phyloP scores from a whole-genome alignment of 2,888 invertebrate species.

The Drosophila nigricruria region DNA sequence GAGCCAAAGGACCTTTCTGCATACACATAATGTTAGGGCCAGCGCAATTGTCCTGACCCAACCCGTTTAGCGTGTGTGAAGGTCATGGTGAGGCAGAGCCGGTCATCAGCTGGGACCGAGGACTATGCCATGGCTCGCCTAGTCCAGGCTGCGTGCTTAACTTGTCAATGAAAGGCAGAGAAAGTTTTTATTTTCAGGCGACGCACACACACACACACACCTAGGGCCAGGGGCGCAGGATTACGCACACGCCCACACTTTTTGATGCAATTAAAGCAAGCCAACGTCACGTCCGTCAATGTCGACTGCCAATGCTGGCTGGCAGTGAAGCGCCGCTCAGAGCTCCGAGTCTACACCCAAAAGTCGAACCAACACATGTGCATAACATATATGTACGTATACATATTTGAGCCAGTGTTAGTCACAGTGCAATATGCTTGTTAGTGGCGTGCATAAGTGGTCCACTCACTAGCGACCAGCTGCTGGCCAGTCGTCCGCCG shows the following conservation, averaged over 20 bases:
- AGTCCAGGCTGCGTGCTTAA: conserved; percentile 18
- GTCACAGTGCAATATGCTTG: not conserved
- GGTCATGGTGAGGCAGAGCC: conserved; percentile 6
- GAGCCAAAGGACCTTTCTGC: not conserved
- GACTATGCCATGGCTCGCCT: not conserved
- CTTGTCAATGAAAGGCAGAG: conserved; percentile 16
- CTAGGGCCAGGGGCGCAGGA: not conserved
- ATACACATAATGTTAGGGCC: not conserved
- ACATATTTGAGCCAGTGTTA: not conserved
- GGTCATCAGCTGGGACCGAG: conserved; percentile 2
- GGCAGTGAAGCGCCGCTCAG: not conserved
- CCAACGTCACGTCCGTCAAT: conserved; percentile 18
- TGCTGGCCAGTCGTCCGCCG: conserved; percentile 3
- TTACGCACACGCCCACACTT: not conserved
- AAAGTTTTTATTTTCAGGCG: conserved; percentile 16
- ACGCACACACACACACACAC: conserved; percentile 3
- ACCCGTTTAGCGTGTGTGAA: conserved; percentile 11
- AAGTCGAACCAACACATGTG: not conserved
- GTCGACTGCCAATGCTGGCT: conserved; percentile 7
- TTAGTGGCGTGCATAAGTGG: not conserved
- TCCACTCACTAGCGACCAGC: not conserved
- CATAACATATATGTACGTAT: not conserved
- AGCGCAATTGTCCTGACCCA: conserved; percentile 4
- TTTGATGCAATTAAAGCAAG: conserved; percentile 19
- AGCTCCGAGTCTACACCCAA: conserved; percentile 6